These are phyloP conservation scores for Ips typographus DNA, from an alignment of 1,140 invertebrate genomes.

Conservation along the genomic window DNA sequence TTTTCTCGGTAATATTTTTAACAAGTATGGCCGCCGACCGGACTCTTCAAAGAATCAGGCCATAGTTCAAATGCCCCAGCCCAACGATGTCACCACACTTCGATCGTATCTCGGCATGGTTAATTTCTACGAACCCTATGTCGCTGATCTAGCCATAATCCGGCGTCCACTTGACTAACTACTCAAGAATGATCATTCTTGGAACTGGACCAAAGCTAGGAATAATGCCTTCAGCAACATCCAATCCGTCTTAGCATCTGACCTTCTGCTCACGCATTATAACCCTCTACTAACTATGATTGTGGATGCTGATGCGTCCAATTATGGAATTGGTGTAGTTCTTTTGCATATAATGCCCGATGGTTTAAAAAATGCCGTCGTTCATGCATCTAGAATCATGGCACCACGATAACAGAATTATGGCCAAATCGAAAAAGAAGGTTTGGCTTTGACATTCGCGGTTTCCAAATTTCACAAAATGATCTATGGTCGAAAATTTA, in stretches of 20 bases:
- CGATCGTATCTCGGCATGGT: not conserved
- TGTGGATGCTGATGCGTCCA: not conserved
- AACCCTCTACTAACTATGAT: not conserved
- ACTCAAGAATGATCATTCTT: not conserved
- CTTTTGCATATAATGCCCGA: not conserved
- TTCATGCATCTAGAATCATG: not conserved
- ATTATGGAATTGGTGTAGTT: no score
- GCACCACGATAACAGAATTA: not conserved
- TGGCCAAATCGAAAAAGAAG: not conserved
- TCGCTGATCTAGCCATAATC: no score
- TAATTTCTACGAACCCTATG: not conserved
- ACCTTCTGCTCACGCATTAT: slow-evolving; percentile 2
- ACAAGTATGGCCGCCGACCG: not conserved
- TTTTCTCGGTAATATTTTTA: no score
- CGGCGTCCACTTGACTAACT: not conserved
- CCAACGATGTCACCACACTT: not conserved
- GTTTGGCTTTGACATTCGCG: not conserved
- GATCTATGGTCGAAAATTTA: not conserved
- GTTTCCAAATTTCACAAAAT: not conserved
- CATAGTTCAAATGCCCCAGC: not conserved
- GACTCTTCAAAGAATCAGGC: not conserved
- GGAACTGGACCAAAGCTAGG: not conserved
- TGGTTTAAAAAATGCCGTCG: not conserved
- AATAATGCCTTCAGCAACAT: not conserved
- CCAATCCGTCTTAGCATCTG: not conserved